Percentiles rank a stretch among this genome's conserved stretches.
Conservation (phyloP, 1,140 invertebrate genomes). For the Lepidurus couesii region DNA sequence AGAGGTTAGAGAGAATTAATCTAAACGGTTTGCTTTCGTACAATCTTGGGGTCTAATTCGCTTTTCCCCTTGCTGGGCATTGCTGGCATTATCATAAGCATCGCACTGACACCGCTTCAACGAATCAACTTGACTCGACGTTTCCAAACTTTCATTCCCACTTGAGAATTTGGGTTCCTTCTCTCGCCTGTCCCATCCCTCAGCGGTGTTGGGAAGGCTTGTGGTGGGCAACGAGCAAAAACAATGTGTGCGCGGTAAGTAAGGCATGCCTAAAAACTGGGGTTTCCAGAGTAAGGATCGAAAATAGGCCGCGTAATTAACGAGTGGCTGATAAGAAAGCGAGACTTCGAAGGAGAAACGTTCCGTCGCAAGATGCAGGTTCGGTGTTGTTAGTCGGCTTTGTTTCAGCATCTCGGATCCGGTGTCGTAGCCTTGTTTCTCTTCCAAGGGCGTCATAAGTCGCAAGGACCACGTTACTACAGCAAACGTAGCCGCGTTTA, state of each 20-base stretch:
- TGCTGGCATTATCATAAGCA: not conserved
- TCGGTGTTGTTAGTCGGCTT: not conserved
- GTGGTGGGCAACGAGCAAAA: not conserved
- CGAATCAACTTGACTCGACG: no score
- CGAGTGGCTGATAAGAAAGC: not conserved
- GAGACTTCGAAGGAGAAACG: not conserved
- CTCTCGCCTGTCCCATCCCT: not conserved
- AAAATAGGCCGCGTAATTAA: not conserved
- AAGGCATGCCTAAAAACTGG: not conserved
- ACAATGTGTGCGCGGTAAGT: not conserved
- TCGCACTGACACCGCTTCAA: not conserved
- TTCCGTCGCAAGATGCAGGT: not conserved
- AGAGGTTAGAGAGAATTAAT: not conserved
- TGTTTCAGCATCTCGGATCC: constrained; percentile 10
- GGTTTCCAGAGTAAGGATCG: constrained; percentile 12
- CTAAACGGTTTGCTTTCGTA: not conserved
- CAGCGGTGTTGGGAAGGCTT: not conserved
- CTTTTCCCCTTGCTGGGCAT: not conserved
- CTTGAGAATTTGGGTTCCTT: not conserved
- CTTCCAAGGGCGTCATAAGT: constrained; percentile 36
- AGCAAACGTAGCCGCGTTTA: constrained; percentile 84
- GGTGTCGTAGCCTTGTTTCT: constrained; percentile 7
- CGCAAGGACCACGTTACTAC: constrained; percentile 70
- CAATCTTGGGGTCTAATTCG: not conserved
- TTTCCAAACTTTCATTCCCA: no score